phyloP scores from a whole-genome alignment of 1,140 invertebrate species.

The Leptinotarsa undecemlineata region DNA sequence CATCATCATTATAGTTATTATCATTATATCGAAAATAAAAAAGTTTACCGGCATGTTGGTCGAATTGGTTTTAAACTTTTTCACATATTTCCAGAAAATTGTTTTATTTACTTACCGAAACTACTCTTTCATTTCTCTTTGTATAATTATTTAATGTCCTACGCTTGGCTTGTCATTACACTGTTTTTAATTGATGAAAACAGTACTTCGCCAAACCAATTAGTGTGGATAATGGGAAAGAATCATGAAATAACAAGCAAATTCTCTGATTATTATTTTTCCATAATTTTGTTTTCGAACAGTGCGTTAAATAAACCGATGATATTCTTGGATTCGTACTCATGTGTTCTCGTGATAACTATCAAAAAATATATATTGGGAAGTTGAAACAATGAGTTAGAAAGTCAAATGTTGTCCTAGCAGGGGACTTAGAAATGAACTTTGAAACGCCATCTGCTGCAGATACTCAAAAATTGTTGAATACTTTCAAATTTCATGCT shows the following conservation, averaged over 20 bases:
- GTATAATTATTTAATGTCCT: background rate
- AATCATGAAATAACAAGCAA: background rate
- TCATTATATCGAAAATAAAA: too few species aligned
- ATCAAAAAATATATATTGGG: background rate
- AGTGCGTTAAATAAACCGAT: background rate
- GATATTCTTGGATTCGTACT: background rate
- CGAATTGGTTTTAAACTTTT: too few species aligned
- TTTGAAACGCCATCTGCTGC: too few species aligned
- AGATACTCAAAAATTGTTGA: too few species aligned
- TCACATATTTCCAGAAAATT: too few species aligned
- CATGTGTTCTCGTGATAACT: background rate
- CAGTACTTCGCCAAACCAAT: background rate
- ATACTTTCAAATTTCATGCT: too few species aligned
- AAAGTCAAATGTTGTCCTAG: too few species aligned
- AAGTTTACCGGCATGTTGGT: too few species aligned
- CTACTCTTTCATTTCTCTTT: background rate
- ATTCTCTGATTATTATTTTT: background rate
- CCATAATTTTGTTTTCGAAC: background rate
- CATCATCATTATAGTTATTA: too few species aligned
- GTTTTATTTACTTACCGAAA: too few species aligned
- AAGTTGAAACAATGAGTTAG: background rate
- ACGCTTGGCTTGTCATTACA: background rate
- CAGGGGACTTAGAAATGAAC: too few species aligned
- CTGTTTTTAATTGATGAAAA: background rate
- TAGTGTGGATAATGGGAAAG: background rate